phyloP scores from a whole-genome alignment of 37 sponge, comb jelly and placozoan species.

The Chondrilla cf. caribensis region DNA sequence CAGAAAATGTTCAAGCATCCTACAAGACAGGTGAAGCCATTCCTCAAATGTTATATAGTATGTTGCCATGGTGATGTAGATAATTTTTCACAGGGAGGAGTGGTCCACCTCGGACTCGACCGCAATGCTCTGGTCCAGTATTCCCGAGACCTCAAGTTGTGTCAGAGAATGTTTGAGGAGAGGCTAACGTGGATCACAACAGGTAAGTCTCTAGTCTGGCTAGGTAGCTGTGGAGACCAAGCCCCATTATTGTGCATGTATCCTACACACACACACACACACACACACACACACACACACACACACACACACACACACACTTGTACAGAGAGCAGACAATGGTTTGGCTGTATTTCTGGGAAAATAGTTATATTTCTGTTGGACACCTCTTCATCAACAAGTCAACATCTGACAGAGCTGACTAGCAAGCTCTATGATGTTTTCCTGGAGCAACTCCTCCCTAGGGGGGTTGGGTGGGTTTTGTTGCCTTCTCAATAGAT shows the following conservation, averaged over 20 bases:
- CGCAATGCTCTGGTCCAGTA: neutral
- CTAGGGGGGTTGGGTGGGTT: neutral
- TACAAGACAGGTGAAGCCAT: neutral
- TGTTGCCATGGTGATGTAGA: neutral
- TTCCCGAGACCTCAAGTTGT: neutral
- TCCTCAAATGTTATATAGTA: neutral
- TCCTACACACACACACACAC: too few relatives aligned
- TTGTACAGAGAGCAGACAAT: neutral
- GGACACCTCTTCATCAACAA: constrained; percentile 11
- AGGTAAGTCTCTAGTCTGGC: neutral
- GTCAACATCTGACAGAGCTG: neutral
- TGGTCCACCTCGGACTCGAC: neutral
- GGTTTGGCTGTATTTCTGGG: neutral
- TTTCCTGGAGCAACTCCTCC: constrained; percentile 5
- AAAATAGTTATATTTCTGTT: neutral
- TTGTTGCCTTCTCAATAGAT: neutral
- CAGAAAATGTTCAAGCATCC: neutral
- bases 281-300: neutral
- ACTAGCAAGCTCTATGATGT: neutral
- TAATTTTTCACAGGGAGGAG: neutral
- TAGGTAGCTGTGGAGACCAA: neutral
- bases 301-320: neutral
- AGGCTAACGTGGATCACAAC: neutral
- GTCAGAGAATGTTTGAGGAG: neutral
- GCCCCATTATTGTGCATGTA: too few relatives aligned